Evolutionary conservation across 2,888 invertebrate genomes (phyloP).

Genomic region (Epinotia bilunana): DNA sequence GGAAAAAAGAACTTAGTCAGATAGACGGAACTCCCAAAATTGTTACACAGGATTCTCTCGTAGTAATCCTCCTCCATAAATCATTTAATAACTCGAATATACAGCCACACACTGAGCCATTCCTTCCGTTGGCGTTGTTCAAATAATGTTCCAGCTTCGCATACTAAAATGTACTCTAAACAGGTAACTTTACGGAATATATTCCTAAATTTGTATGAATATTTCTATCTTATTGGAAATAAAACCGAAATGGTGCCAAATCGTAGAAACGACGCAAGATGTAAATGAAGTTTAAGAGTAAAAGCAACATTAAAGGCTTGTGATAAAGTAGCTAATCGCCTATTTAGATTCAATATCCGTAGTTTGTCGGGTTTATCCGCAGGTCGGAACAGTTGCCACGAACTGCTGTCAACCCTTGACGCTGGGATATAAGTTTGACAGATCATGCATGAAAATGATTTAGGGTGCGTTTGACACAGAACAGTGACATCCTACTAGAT

Average conservation of each 20-base stretch:
- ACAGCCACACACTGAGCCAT: slow-evolving; percentile 82
- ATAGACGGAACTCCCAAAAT: slow-evolving; percentile 65
- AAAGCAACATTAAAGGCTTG: slow-evolving; percentile 54
- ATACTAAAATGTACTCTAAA: slow-evolving; percentile 56
- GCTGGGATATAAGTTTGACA: slow-evolving; percentile 76
- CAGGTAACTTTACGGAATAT: slow-evolving; percentile 41
- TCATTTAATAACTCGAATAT: slow-evolving; percentile 84
- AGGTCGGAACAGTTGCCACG: slow-evolving; percentile 75
- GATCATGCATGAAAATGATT: slow-evolving; percentile 75
- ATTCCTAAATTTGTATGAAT: slow-evolving; percentile 48
- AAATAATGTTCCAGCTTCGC: slow-evolving; percentile 57
- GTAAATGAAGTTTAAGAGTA: slow-evolving; percentile 51
- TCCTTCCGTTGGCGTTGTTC: slow-evolving; percentile 79
- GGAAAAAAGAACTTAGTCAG: slow-evolving; percentile 61
- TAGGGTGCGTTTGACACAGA: slow-evolving; percentile 63
- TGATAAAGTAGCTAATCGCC: slow-evolving; percentile 53
- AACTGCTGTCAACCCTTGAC: slow-evolving; percentile 82
- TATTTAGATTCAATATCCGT: slow-evolving; percentile 16
- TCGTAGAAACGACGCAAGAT: slow-evolving; percentile 65
- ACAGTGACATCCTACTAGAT: slow-evolving; percentile 54
- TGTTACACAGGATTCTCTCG: slow-evolving; percentile 57
- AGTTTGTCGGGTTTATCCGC: slow-evolving; percentile 62
- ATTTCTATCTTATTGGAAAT: slow-evolving; percentile 63
- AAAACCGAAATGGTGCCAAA: slow-evolving; percentile 51
- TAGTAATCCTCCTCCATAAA: slow-evolving; percentile 81